Evolutionary conservation across 2,797 vertebrate genomes (phyloP), one percentile per base, ranked within the genome.

Genomic region (Acanthurus leucopareius): DNA sequence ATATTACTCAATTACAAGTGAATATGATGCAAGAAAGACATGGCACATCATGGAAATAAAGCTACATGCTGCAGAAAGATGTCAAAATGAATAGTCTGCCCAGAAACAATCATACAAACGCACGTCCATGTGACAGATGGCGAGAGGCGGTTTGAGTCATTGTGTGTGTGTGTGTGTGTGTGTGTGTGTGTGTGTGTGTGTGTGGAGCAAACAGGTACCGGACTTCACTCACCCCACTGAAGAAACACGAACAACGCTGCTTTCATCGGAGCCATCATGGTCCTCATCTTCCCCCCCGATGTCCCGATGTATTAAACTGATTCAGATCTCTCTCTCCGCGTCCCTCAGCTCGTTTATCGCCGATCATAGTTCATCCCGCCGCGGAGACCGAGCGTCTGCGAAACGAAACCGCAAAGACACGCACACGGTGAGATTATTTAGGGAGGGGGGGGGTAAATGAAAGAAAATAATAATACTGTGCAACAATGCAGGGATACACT

Each of bases 171-270:
- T 14, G 14, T 40, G 40, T 14, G 14, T 40, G 40, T 14, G 14
- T 40, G 40, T 14, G 14, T 16, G 40, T 40, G 40, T 16, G 40
- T 40, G 40, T 16, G 40, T 40, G 40, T 16, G 40, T 40, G 40
- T 40, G 40, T 14, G 14, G 62, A 79, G 61, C 61, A 47, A n/a
- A 71, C 59, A 82, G 61, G 68, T 78, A 59, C 45, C 54, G 32
- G 69, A 38, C 52, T 44, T 20, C n/a, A 93, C 95, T 96, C 88
- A 96, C 96, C 94, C 83, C 92, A 91, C 19, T 89, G 87, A 8
- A 94, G 70, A 71, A 85, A 84, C 10, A 95, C 19, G 58, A 95
- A 75, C 40, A 90, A 60, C 4, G 90, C 72, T 14, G 92, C 71
- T 84, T 87, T 86, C 82, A 87, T 79, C 62, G 86, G 48, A 89